These are phyloP conservation scores for Riparia riparia DNA, from an alignment of 2,113 vertebrate genomes.

Conservation along the genomic window DNA sequence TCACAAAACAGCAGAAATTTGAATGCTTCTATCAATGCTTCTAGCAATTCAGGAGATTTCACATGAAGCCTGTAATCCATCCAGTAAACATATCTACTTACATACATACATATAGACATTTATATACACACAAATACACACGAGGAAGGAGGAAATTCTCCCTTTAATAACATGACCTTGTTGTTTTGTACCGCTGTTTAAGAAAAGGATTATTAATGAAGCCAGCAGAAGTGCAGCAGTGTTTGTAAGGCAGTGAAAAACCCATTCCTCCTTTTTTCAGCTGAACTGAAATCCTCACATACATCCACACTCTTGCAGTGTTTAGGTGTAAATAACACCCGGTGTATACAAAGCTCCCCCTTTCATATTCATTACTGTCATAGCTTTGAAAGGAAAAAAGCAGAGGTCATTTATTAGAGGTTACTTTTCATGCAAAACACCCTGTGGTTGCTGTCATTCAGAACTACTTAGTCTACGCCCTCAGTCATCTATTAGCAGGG, in stretches of 20 bases:
- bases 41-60: background rate
- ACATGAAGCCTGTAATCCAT: background rate
- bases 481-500: constrained; percentile 89
- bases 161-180: background rate
- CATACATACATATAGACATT: background rate
- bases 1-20: background rate
- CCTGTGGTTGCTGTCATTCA: constrained; percentile 94
- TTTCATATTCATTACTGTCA: constrained; percentile 95
- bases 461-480: constrained; percentile 72
- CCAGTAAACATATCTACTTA: background rate
- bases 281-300: background rate
- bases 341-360: constrained; percentile 84
- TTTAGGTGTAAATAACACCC: constrained; percentile 91
- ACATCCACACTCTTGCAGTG: constrained; percentile 70
- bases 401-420: constrained; percentile 94
- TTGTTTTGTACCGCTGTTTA: background rate
- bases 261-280: background rate
- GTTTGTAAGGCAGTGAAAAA: background rate
- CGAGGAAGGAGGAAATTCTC: constrained; percentile 23
- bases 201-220: constrained; percentile 14
- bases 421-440: constrained; percentile 90
- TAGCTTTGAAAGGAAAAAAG: constrained; percentile 85
- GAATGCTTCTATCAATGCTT: background rate
- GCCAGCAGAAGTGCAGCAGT: background rate
- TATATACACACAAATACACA: background rate